Base-by-base conservation (phyloP, 1,140 invertebrate genomes). In the Dinoponera quadriceps region DNA sequence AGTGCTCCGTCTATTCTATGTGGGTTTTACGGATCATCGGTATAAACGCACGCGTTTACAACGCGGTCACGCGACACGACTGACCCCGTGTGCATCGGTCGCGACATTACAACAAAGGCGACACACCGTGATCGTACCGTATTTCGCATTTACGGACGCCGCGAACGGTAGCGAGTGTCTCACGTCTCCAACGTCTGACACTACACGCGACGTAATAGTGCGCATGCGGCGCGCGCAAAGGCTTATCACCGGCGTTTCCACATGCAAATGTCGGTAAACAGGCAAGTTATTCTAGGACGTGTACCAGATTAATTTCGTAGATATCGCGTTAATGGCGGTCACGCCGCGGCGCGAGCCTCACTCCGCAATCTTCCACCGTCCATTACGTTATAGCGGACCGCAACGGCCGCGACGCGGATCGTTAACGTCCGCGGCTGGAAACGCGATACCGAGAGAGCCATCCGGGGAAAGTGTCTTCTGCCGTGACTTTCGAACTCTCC, bases 281-380 rank as follows among this genome's bases (percentile, higher is more conserved):
- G 75, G 71, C 72, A 77, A 88, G 68, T 88, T 88, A 88, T 82
- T 82, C 84, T 72, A 27, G 65, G 11, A 82, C 88, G 83, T 77
- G 88, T 57, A 44, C 57, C 29, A 89, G 88, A 89, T 89, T 86
- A 89, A 89, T 89, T 89, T 89, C 65, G 65, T 18, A 84, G 88
- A 89, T 89, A 88, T 51, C 20, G 4, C 14, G 69, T 38, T 88
- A 88, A 88, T 85, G 83, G 83, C n/a, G 83, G 69, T 59, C 86
- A 83, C 87, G 77, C 75, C 75, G 33, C 68, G 33, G 62, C 55
- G 59, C 55, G 49, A 33, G 63, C 38, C 22, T 63, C 60, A 13
- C n/a, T 18, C n/a, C 29, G 38, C 51, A 44, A 78, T 88, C 73
- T 68, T 55, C 59, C 22, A 44, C 62, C 48, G 44, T 80, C 69